These are phyloP conservation scores for Mylabris sibirica DNA, from an alignment of 2,888 invertebrate genomes.

Conservation along the genomic window DNA sequence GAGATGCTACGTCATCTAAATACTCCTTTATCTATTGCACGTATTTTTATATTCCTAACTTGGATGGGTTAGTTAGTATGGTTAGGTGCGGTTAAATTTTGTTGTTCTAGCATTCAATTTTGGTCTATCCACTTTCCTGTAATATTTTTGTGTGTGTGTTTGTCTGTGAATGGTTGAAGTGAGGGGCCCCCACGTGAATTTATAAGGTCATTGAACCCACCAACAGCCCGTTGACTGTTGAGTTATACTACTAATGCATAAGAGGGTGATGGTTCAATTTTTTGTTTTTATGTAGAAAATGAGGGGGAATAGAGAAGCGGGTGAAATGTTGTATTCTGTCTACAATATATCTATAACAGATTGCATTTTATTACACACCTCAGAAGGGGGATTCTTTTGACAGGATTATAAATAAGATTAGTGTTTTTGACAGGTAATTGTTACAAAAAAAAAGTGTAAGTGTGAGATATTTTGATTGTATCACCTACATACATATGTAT, in stretches of 20 bases:
- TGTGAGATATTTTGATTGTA: too few species aligned
- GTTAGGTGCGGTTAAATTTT: constrained; percentile 20
- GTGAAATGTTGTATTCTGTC: background rate
- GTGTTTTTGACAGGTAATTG: background rate
- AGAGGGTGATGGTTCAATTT: constrained; percentile 3
- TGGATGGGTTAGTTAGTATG: background rate
- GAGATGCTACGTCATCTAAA: background rate
- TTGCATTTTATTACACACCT: constrained; percentile 14
- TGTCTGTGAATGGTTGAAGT: background rate
- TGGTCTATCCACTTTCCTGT: background rate
- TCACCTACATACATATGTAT: too few species aligned
- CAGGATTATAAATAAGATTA: background rate
- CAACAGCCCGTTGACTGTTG: constrained; percentile 8
- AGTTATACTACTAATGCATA: constrained; percentile 8
- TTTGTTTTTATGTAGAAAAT: background rate
- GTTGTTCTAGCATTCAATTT: background rate
- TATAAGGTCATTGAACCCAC: constrained; percentile 21
- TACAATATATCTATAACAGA: constrained; percentile 9
- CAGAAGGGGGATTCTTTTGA: background rate
- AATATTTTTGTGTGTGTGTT: background rate
- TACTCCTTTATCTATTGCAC: background rate
- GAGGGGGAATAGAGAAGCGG: background rate
- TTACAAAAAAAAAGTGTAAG: background rate
- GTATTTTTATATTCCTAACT: background rate
- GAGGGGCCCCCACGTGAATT: constrained; percentile 27